Evolutionary conservation across 2,113 vertebrate species (phyloP), one percentile per base, ranked within the genome.

Genomic region (Orthonyx spaldingii): DNA sequence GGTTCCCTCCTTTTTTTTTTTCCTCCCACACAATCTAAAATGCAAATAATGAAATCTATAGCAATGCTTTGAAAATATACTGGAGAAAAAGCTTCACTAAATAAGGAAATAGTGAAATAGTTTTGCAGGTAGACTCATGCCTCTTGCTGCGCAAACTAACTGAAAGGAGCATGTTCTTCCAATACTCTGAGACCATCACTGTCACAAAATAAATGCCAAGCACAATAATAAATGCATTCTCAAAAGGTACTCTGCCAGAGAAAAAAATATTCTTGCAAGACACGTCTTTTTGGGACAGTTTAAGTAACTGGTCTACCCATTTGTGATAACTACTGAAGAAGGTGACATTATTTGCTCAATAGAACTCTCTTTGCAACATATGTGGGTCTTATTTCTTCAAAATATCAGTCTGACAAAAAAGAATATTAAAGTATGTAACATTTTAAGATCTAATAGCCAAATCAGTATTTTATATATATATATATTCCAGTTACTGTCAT

Each of bases 21-120:
- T 63, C 20, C 65, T 89, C 93, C 85, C 91, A 82, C 82, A 90
- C 87, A 94, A 96, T 95, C 89, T 95, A 94, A 95, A 96, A 96
- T 94, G 94, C 94, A 97, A 97, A 96, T 96, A 96, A 92, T 69
- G 63, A 91, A 95, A 94, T 77, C 60, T 83, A 96, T 88, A 96
- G 83, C 79, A 89, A 84, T 44, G 77, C 47, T 87, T 64, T 60
- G 66, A 87, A 92, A 95, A 92, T 56, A 74, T 15, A 75, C 4
- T 49, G 37, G 53, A 89, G 56, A 91, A 84, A 64, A 21, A 77
- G 10, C 37, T 88, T 65, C 80, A 50, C 1, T 2, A 81, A 47
- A 87, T 19, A 55, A n/a, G 33, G 14, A 88, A 91, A 69, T 3
- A 55, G 32, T 4, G 16, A 8, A 81, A 70, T 13, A 68, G 53